Percentiles rank a stretch among this genome's conserved stretches.
These are phyloP conservation scores for Oxyteleia sp. DNA, from an alignment of 2,888 invertebrate genomes.

Conservation along the genomic window DNA sequence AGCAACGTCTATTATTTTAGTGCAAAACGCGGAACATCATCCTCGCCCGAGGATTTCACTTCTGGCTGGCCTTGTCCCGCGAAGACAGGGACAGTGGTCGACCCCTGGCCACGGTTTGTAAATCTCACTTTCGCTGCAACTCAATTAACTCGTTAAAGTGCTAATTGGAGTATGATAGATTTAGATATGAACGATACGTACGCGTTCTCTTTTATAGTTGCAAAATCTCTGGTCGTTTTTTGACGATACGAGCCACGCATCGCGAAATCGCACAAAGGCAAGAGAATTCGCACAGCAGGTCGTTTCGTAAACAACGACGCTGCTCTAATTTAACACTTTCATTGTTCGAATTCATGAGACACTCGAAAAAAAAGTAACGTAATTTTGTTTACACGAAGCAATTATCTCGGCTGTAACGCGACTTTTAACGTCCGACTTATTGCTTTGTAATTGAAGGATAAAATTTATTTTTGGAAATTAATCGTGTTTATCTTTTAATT, in stretches of 20 bases:
- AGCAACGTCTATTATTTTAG: neutral
- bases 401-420: no score
- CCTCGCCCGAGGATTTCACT: constrained; percentile 34
- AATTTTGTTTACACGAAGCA: neutral
- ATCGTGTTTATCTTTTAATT: no score
- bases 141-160: constrained; percentile 60
- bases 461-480: no score
- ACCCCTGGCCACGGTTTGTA: constrained; percentile 56
- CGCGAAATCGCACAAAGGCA: constrained; percentile 40
- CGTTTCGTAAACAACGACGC: constrained; percentile 38
- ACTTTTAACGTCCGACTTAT: neutral
- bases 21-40: constrained; percentile 31
- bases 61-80: constrained; percentile 50
- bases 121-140: constrained; percentile 57
- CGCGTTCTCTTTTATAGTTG: constrained; percentile 46
- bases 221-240: constrained; percentile 43
- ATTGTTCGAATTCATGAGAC: constrained; percentile 48
- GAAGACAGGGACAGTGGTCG: constrained; percentile 55
- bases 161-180: constrained; percentile 67
- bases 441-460: neutral
- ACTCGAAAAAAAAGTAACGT: constrained; percentile 9
- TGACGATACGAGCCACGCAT: constrained; percentile 32
- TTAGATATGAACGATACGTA: constrained; percentile 52
- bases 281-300: constrained; percentile 30
- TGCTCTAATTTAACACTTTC: constrained; percentile 56